Evolutionary conservation across 2,888 invertebrate genomes (phyloP), one percentile per base, ranked within the genome.

Genomic region (Capitulum mitella): DNA sequence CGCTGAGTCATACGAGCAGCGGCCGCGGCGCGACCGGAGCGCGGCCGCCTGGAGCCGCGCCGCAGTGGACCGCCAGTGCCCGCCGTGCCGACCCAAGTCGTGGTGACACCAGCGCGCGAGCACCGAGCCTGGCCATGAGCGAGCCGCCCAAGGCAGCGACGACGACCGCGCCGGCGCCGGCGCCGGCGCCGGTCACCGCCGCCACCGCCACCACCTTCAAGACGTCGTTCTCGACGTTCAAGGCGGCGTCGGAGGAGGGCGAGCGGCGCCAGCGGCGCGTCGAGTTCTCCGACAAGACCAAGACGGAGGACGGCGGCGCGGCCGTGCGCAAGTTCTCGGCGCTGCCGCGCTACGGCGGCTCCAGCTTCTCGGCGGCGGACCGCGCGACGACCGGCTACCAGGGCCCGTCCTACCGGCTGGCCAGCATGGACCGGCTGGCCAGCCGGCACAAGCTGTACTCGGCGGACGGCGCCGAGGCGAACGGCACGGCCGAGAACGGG

Each of bases 351-450:
- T 61, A 61, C 61, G 61, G 61, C 8, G 61, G 61, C 61, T 3
- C 29, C 32, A 61, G 61, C 12, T 61, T 61, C 32, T 61, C 61
- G 1, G 61, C 29, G 14, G 0, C 61, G 3, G 61, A 61, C 12
- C 29, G 61, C n/a, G 19, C 3, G 6, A 8, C 61, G 1, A 32
- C 61, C 19, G 61, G 61, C 12, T 61, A 61, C 61, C 61, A 61
- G 40, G 80, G 79, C 40, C 82, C 83, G 79, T 92, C 93, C 79
- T 93, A 93, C 86, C 86, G 89, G 81, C 88, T 93, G 83, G 92
- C 93, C 79, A 93, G 93, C 85, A 89, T 94, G 82, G 94, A 94
- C 86, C 89, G 93, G 85, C 88, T 94, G 84, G 93, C 93, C 77
- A 89, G 92, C 83, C 89, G 93, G 80, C 93, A 93, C 86, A 91